Evolutionary conservation across 2,888 invertebrate genomes (phyloP).

Genomic region (Acanthosepion esculentum): DNA sequence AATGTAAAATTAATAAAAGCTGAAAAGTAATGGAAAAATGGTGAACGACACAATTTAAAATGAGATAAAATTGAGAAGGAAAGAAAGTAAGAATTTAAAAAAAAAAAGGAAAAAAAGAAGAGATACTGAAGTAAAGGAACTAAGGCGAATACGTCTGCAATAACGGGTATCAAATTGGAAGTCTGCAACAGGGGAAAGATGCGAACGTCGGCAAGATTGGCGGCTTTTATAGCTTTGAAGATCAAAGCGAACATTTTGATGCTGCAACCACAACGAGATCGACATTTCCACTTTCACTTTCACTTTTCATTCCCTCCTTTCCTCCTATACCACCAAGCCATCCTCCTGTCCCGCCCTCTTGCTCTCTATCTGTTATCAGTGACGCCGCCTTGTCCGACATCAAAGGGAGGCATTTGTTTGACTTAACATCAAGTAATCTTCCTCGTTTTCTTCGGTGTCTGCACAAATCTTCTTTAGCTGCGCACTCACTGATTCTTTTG

Average conservation of each 20-base stretch:
- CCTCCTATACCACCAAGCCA: background rate
- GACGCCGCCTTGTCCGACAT: constrained; percentile 33
- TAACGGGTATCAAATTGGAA: background rate
- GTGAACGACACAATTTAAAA: too few species aligned
- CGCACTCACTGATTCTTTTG: too few species aligned
- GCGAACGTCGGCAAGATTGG: constrained; percentile 7
- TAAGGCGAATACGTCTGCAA: background rate
- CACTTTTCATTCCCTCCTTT: background rate
- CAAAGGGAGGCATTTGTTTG: background rate
- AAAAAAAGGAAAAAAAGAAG: background rate
- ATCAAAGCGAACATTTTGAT: background rate
- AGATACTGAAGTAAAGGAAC: background rate
- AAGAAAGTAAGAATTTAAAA: too few species aligned
- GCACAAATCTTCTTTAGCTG: too few species aligned
- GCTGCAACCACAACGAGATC: background rate
- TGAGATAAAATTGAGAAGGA: too few species aligned
- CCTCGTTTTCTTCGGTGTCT: background rate
- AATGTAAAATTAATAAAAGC: background rate
- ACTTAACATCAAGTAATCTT: background rate
- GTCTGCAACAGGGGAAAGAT: constrained; percentile 1
- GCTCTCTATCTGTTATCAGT: constrained; percentile 22
- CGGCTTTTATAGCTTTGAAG: background rate
- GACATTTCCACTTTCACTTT: constrained; percentile 33
- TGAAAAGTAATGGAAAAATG: too few species aligned
- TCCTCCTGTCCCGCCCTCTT: constrained; percentile 1